A percentile compares a stretch with the other conserved stretches of the same genome.
These are phyloP conservation scores for Thinocorus orbignyianus DNA, from an alignment of 2,113 vertebrate species.

Conservation along the genomic window DNA sequence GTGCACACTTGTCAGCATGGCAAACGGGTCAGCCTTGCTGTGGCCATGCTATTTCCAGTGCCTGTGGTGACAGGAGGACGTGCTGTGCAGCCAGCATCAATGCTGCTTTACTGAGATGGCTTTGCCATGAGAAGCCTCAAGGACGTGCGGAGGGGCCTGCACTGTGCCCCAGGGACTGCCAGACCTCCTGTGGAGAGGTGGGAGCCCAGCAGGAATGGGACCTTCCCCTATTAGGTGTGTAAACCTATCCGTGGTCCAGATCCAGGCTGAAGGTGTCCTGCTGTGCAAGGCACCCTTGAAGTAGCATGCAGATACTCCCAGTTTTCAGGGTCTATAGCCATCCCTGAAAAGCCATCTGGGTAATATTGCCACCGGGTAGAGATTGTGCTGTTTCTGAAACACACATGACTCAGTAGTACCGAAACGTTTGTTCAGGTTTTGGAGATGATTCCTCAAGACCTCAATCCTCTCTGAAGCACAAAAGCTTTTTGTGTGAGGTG, in stretches of 20 bases:
- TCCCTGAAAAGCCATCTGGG: neutral
- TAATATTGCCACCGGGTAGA: neutral
- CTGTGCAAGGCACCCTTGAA: neutral
- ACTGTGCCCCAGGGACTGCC: neutral
- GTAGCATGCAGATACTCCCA: neutral
- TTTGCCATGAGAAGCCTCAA: neutral
- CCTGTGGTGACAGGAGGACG: rapidly evolving
- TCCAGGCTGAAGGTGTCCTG: neutral
- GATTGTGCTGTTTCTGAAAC: neutral
- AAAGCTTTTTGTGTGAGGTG: neutral
- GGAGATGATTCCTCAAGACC: neutral
- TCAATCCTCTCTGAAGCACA: neutral
- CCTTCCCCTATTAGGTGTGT: neutral
- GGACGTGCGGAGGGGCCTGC: neutral
- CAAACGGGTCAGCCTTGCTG: rapidly evolving
- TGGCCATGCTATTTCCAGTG: neutral
- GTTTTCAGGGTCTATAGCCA: rapidly evolving
- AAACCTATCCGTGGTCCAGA: neutral
- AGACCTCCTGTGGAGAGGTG: neutral
- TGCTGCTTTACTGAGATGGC: neutral
- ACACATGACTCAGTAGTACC: rapidly evolving
- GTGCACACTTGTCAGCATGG: rapidly evolving
- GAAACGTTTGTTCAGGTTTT: neutral
- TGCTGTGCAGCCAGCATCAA: rapidly evolving
- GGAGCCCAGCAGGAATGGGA: neutral